These are phyloP conservation scores for Limosa lapponica DNA, from an alignment of 2,797 vertebrate species.

Conservation along the genomic window DNA sequence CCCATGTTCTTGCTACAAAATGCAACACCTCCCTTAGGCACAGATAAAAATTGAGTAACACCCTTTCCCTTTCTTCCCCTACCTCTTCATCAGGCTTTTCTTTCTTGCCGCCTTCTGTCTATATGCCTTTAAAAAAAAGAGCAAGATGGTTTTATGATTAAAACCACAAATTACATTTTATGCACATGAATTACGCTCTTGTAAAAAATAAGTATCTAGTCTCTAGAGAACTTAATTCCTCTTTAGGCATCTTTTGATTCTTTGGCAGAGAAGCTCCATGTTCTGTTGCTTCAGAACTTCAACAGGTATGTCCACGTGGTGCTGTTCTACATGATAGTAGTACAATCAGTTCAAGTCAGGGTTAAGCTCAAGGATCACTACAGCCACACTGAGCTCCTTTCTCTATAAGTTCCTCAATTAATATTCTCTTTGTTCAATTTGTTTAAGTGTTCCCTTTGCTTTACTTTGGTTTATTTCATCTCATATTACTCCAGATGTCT, in stretches of 20 bases:
- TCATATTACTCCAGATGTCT: neutral
- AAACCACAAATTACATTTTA: neutral
- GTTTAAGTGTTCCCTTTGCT: neutral
- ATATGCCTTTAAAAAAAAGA: constrained; percentile 59
- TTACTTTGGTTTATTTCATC: neutral
- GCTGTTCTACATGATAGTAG: neutral
- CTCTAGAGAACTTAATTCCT: neutral
- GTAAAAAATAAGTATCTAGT: neutral
- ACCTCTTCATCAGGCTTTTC: constrained; percentile 65
- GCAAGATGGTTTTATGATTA: constrained; percentile 33
- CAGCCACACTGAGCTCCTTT: neutral
- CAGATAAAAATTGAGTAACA: neutral
- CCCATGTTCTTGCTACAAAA: neutral
- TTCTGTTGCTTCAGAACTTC: neutral
- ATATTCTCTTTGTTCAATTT: neutral
- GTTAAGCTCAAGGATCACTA: neutral
- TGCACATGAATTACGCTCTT: neutral
- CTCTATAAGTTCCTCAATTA: neutral
- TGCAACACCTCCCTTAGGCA: neutral
- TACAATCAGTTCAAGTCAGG: neutral
- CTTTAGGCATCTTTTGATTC: neutral
- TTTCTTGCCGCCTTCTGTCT: constrained; percentile 43
- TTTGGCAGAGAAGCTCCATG: neutral
- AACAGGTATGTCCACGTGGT: neutral
- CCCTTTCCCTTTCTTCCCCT: constrained; percentile 29